Conservation (phyloP, 2,113 vertebrate genomes). For the Albula goreensis region DNA sequence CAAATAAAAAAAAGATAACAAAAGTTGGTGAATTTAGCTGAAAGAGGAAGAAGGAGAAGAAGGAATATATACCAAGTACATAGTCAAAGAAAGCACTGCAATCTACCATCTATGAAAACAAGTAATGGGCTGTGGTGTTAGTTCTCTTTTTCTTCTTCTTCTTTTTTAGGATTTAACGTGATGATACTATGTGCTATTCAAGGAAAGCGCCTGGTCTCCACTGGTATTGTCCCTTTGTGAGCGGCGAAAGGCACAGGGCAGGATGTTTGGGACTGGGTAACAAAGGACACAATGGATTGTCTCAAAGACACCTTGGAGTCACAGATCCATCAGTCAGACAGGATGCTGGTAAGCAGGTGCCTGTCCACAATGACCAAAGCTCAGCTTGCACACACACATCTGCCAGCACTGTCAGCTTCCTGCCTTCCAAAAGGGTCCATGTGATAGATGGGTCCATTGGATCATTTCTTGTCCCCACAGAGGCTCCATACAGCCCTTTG, state of each 20-base stretch:
- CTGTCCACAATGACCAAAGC: conserved; percentile 14
- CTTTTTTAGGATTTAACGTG: conserved; percentile 1
- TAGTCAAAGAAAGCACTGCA: not conserved
- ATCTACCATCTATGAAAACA: not conserved
- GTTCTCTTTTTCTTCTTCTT: conserved; percentile 3
- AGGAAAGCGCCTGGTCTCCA: conserved; percentile 50
- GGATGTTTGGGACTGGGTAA: conserved; percentile 22
- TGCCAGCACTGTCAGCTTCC: conserved; percentile 22
- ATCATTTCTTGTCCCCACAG: not conserved
- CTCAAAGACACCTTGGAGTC: conserved; percentile 21
- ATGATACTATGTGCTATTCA: not conserved
- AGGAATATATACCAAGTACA: not conserved
- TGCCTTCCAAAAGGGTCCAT: conserved; percentile 3
- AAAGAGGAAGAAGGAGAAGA: conserved; percentile 35
- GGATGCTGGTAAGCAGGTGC: conserved; percentile 24
- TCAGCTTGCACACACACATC: conserved; percentile 9
- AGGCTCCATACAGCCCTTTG: not conserved
- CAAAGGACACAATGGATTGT: not conserved
- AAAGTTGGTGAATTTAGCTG: conserved; percentile 39
- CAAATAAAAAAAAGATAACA: conserved; percentile 60
- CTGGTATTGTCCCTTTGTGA: conserved; percentile 44
- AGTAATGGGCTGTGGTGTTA: not conserved
- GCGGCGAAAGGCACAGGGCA: not conserved
- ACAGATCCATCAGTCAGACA: conserved; percentile 22
- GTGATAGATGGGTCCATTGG: conserved; percentile 27